Percentiles rank a stretch among this genome's conserved stretches.
Conservation (phyloP, 2,113 vertebrate species). For the Erpornis zantholeuca region DNA sequence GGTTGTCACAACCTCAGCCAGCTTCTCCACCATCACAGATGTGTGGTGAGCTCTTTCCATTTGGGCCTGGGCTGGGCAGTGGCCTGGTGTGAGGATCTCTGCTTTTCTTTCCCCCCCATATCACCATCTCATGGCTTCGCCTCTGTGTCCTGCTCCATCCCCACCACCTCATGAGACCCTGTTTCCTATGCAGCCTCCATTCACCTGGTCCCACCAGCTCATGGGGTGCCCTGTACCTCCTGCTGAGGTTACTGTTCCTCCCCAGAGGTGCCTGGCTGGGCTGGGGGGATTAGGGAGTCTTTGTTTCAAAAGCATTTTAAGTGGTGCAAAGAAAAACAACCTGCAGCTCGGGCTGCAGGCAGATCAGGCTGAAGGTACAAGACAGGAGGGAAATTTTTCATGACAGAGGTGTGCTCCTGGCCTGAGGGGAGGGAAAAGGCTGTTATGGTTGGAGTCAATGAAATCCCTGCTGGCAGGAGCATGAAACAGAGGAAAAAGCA, state of each 20-base stretch:
- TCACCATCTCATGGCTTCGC: not conserved
- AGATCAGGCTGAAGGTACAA: slow-evolving; percentile 11
- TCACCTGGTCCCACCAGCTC: not conserved
- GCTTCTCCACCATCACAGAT: not conserved
- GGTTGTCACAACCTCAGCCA: not conserved
- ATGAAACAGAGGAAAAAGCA: not conserved
- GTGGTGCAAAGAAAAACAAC: not conserved
- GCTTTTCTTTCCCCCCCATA: not conserved
- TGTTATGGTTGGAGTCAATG: not conserved
- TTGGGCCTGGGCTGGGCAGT: not conserved
- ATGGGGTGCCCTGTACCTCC: not conserved
- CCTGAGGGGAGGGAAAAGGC: slow-evolving; percentile 56
- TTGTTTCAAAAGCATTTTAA: slow-evolving; percentile 51
- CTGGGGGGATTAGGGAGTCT: not conserved
- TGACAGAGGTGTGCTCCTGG: slow-evolving; percentile 40
- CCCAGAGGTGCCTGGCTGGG: not conserved
- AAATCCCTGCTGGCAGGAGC: slow-evolving; percentile 34
- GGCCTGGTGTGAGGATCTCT: not conserved
- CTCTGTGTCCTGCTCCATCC: not conserved
- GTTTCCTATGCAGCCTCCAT: not conserved
- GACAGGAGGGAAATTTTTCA: slow-evolving; percentile 39
- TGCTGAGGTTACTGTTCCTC: not conserved
- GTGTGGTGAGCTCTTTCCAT: fast-evolving
- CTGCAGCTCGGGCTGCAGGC: not conserved
- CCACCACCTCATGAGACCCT: not conserved